Conservation (phyloP, 2,888 invertebrate genomes). For the Lissonota sp. region DNA sequence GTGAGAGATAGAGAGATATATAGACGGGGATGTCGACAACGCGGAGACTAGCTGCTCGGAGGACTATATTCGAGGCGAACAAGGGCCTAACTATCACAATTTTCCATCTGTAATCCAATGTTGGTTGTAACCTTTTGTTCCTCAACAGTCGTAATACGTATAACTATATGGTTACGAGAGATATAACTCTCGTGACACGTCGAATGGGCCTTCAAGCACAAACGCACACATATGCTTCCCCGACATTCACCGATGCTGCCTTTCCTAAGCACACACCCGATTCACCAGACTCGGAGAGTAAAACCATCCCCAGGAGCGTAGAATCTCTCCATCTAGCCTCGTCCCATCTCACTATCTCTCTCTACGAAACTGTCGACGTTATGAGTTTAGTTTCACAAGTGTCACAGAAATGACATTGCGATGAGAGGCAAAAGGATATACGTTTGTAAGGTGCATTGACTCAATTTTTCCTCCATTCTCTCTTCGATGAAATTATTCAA, state of each 20-base stretch:
- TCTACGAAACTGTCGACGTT: conserved; percentile 34
- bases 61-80: not conserved
- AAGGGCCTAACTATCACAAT: no score
- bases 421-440: conserved; percentile 36
- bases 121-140: not conserved
- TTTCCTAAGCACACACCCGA: conserved; percentile 24
- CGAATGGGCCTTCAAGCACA: conserved; percentile 43
- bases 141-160: not conserved
- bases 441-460: not conserved
- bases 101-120: no score
- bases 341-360: not conserved
- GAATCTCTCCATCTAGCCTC: conserved; percentile 25
- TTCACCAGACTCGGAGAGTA: conserved; percentile 19
- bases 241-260: conserved; percentile 15
- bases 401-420: conserved; percentile 65
- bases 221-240: conserved; percentile 3
- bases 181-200: conserved; percentile 60
- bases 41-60: not conserved
- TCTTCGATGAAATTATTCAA: not conserved
- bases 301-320: conserved; percentile 14
- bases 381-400: conserved; percentile 64
- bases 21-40: conserved; percentile 39
- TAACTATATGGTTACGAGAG: conserved; percentile 24
- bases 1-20: conserved; percentile 46
- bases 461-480: conserved; percentile 11